Conservation (phyloP, 92 coral and sea anemone species). For the Pocillopora grandis region DNA sequence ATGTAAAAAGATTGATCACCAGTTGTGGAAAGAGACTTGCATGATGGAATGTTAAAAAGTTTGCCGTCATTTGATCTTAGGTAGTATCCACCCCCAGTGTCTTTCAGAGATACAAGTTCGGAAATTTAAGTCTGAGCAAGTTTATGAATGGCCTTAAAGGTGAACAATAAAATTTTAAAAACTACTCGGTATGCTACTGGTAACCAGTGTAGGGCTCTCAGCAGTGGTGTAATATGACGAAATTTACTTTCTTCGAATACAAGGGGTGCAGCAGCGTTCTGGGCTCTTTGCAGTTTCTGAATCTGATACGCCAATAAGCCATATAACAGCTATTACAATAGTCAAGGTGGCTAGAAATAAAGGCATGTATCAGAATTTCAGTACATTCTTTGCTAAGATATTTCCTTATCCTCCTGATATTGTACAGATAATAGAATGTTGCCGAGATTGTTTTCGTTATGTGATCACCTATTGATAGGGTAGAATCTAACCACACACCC, state of each 20-base stretch:
- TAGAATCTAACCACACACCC: too few species aligned
- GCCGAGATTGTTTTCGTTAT: background rate
- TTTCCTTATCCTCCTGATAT: conserved; percentile 9
- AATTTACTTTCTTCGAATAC: conserved; percentile 12
- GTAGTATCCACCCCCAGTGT: too few species aligned
- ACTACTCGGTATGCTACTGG: background rate
- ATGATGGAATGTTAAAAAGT: too few species aligned
- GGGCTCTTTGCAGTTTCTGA: conserved; percentile 7
- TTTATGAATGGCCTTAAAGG: too few species aligned
- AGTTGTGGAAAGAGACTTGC: too few species aligned
- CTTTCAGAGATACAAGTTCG: too few species aligned
- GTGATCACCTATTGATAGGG: too few species aligned
- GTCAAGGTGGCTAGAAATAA: background rate
- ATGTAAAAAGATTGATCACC: too few species aligned
- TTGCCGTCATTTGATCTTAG: too few species aligned
- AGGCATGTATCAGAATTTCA: conserved; percentile 6
- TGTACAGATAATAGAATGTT: conserved; percentile 2
- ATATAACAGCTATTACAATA: background rate
- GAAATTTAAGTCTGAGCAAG: too few species aligned
- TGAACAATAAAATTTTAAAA: too few species aligned
- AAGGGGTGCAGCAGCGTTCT: conserved; percentile 15
- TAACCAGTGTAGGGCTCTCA: conserved; percentile 8
- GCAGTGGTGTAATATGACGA: background rate
- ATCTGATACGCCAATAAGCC: conserved; percentile 1
- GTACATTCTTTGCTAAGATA: conserved; percentile 10